Conservation (phyloP, 2,113 vertebrate species). For the Chrysemys picta region DNA sequence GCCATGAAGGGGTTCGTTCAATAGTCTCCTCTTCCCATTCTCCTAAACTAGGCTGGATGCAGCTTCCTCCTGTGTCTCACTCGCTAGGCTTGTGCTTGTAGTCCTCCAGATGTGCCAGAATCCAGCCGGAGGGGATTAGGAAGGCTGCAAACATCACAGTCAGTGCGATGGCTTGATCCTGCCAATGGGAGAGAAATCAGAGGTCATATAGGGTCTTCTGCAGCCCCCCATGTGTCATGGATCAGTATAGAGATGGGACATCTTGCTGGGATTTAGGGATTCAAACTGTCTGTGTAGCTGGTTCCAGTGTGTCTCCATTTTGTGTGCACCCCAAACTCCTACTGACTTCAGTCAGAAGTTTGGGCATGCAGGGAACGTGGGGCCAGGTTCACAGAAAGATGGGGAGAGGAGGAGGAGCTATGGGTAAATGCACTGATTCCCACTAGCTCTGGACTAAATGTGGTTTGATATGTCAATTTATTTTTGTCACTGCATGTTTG, state of each 20-base stretch:
- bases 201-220: rapidly evolving
- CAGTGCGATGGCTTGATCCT: constrained; percentile 80
- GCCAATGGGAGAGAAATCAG: not conserved
- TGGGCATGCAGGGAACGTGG: not conserved
- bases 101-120: constrained; percentile 76
- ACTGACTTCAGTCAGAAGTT: rapidly evolving
- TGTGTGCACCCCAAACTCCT: rapidly evolving
- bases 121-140: constrained; percentile 77
- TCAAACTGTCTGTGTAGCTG: not conserved
- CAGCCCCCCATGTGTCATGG: rapidly evolving
- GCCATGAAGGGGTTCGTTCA: rapidly evolving
- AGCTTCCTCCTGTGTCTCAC: rapidly evolving
- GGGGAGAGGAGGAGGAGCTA: rapidly evolving
- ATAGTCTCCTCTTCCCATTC: rapidly evolving
- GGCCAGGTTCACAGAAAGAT: not conserved
- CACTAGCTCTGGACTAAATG: rapidly evolving
- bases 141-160: not conserved
- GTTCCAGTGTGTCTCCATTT: rapidly evolving
- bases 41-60: rapidly evolving
- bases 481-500: not conserved
- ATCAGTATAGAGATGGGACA: not conserved
- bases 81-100: constrained; percentile 71
- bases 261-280: not conserved
- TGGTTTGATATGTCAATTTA: not conserved
- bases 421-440: not conserved